Base-by-base conservation (phyloP, 2,888 invertebrate genomes). In the Clitarchus hookeri region DNA sequence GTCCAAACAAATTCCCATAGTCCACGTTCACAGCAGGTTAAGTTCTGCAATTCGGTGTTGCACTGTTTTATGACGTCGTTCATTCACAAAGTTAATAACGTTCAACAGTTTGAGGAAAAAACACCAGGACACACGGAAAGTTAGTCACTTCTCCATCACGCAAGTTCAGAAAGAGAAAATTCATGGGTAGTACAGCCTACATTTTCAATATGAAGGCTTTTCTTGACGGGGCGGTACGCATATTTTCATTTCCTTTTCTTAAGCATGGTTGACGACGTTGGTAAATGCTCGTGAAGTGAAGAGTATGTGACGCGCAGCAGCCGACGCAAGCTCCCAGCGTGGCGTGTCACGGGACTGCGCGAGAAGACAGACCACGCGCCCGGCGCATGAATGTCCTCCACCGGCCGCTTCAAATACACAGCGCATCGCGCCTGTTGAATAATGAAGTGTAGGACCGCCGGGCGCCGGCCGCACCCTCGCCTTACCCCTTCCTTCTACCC, bases 1-100 rank as follows among this genome's bases (percentile, higher is more conserved):
- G 91, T 92, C 92, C 91, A 92, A 91, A 91, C 92, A 92, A 91
- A 92, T 92, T 92, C 92, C 92, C 92, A 92, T 92, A 91, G 91
- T 92, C 91, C 87, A 80, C n/a, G 44, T 26, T 44, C 82, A 27
- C 82, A 44, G 27, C 82, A 27, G 44, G 44, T 82, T 27, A 13
- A 36, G 82, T 3, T 16, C 13, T 82, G 82, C 82, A 36, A 36
- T 23, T 23, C 23, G 23, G 36, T 11, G 82, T 44, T 82, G 82
- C 82, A 36, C 23, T 36, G 13, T 36, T 82, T 27, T 19, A 36
- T 23, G 25, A 79, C 27, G 82, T 82, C n/a, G 27, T 11, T 82
- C 82, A 82, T 82, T 36, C 82, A 82, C 82, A 27, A 36, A 65
- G 16, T 19, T 19, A 65, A n/a, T n/a, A 65, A 65, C 65, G 65